Evolutionary conservation across 1,140 invertebrate species (phyloP).

Genomic region (Pygmarrhopalites habei): DNA sequence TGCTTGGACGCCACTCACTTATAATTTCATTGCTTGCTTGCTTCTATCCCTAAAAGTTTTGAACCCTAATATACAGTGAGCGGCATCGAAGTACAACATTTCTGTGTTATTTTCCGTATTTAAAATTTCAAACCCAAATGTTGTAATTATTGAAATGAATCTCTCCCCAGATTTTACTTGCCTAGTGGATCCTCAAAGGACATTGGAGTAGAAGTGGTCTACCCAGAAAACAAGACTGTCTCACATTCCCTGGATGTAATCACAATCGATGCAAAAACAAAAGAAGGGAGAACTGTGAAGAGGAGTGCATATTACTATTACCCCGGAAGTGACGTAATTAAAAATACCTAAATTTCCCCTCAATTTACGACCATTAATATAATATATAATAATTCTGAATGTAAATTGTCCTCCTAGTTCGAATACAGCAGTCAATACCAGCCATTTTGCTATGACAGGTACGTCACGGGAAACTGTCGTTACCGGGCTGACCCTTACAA

Average conservation of each 20-base stretch:
- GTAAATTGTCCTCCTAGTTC: too few relatives aligned
- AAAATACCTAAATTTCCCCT: too few relatives aligned
- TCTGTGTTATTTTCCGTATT: too few relatives aligned
- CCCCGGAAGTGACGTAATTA: constrained; percentile 6
- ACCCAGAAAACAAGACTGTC: neutral
- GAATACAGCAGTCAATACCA: neutral
- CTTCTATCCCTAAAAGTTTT: too few relatives aligned
- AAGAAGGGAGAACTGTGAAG: constrained; percentile 15
- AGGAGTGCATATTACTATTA: constrained; percentile 17
- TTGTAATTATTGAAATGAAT: too few relatives aligned
- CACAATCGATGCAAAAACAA: constrained; percentile 10
- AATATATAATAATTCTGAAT: too few relatives aligned
- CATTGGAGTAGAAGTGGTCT: constrained; percentile 7
- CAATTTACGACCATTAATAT: too few relatives aligned
- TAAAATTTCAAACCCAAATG: too few relatives aligned
- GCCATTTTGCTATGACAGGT: constrained; percentile 28
- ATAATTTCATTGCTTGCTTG: too few relatives aligned
- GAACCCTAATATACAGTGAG: too few relatives aligned
- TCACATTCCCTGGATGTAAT: neutral
- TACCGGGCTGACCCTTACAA: constrained; percentile 27
- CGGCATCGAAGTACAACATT: too few relatives aligned
- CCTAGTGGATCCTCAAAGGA: constrained; percentile 5
- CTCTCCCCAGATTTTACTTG: constrained; percentile 7
- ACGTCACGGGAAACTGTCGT: constrained; percentile 32
- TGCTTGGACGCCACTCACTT: too few relatives aligned